Evolutionary conservation across 2,888 invertebrate species (phyloP).

Genomic region (Aleiodes alternator): DNA sequence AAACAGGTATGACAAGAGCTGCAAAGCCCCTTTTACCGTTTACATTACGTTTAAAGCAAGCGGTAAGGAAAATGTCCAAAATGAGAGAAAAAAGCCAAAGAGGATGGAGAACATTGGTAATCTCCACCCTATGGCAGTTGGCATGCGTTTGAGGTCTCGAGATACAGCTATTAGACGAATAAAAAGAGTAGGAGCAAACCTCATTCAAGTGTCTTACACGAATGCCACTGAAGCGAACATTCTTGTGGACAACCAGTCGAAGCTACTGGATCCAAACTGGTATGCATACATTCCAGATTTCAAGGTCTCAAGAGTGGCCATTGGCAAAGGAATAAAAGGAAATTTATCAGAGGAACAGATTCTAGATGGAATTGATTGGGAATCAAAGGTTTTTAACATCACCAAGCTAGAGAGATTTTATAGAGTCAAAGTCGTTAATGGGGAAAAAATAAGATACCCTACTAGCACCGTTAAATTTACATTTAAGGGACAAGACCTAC

Average conservation of each 20-base stretch:
- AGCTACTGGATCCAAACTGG: background rate
- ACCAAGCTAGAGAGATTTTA: background rate
- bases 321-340: background rate
- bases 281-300: slow-evolving; percentile 8
- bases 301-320: background rate
- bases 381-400: background rate
- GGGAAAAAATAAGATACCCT: background rate
- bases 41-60: background rate
- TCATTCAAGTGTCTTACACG: background rate
- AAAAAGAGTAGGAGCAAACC: slow-evolving; percentile 4
- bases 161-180: background rate
- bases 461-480: slow-evolving; percentile 9
- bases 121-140: background rate
- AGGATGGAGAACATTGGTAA: background rate
- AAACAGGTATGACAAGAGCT: too few relatives aligned
- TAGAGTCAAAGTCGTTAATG: background rate
- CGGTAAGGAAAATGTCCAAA: background rate
- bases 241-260: background rate
- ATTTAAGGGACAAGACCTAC: background rate
- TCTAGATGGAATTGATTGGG: background rate
- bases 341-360: background rate
- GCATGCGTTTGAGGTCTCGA: too few relatives aligned
- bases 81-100: background rate
- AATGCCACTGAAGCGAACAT: background rate
- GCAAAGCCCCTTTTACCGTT: background rate